A percentile compares a stretch with the other conserved stretches of the same genome.
phyloP scores from a whole-genome alignment of 2,888 invertebrate species.

The Andrena marginata region DNA sequence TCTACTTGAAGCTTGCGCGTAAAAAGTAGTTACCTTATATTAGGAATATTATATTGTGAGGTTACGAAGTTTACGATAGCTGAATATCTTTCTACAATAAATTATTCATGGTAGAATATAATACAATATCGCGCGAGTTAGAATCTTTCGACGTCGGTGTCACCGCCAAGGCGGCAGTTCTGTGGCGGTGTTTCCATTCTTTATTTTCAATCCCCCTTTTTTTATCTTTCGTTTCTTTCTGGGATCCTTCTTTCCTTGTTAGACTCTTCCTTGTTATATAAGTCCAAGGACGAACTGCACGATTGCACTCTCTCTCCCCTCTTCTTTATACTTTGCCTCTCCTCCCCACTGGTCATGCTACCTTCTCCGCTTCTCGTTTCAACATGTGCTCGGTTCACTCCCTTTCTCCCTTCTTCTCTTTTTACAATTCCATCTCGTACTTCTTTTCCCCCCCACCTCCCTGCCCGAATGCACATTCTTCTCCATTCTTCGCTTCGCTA shows the following conservation, averaged over 20 bases:
- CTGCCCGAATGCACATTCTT: conserved; percentile 5
- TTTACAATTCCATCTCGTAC: conserved; percentile 32
- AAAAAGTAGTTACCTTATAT: too few species aligned
- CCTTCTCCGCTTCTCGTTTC: conserved; percentile 26
- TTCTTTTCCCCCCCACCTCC: conserved; percentile 28
- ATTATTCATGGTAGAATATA: too few species aligned
- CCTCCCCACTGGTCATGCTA: conserved; percentile 20
- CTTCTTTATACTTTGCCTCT: conserved; percentile 29
- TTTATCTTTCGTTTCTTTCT: conserved; percentile 63
- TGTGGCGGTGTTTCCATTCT: conserved; percentile 34
- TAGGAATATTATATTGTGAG: too few species aligned
- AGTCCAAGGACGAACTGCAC: conserved; percentile 76
- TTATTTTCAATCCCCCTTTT: conserved; percentile 59
- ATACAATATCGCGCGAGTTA: conserved; percentile 18
- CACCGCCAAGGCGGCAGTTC: conserved; percentile 7
- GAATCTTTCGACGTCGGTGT: conserved; percentile 25
- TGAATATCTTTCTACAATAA: too few species aligned
- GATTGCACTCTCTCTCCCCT: conserved; percentile 32
- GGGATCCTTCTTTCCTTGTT: conserved; percentile 58
- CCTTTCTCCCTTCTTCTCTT: conserved; percentile 22
- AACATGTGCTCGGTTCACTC: conserved; percentile 23
- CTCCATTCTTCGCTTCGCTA: conserved; percentile 34
- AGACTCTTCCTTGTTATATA: conserved; percentile 76
- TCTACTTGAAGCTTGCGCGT: not conserved
- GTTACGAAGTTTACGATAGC: too few species aligned